Conservation (phyloP, 1,140 invertebrate genomes). For the Cherax quadricarinatus region DNA sequence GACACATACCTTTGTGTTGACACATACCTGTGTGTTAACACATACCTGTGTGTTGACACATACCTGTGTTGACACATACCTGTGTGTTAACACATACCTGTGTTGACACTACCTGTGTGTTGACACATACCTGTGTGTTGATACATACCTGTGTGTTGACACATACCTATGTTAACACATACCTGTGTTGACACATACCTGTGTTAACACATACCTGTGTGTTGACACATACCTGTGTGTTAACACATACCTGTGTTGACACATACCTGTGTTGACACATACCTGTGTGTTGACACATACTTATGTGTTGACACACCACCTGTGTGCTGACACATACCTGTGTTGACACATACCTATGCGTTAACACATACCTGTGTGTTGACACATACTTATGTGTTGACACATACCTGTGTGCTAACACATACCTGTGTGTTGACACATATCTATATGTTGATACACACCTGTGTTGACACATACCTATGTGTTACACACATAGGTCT, state of each 20-base stretch:
- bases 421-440: too few relatives aligned
- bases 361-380: too few relatives aligned
- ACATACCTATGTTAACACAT: not conserved
- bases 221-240: too few relatives aligned
- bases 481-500: not conserved
- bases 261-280: slow-evolving; percentile 25
- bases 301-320: not conserved
- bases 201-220: not conserved
- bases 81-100: not conserved
- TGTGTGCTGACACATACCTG: too few relatives aligned
- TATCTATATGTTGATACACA: not conserved
- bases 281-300: too few relatives aligned
- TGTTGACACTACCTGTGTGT: too few relatives aligned
- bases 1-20: slow-evolving; percentile 22
- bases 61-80: slow-evolving; percentile 8
- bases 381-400: slow-evolving; percentile 20
- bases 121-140: slow-evolving; percentile 20
- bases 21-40: too few relatives aligned
- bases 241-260: too few relatives aligned
- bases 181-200: slow-evolving; percentile 12
- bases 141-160: too few relatives aligned
- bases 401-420: not conserved
- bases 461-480: not conserved
- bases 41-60: not conserved
- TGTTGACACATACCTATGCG: not conserved